Evolutionary conservation across 2,113 vertebrate genomes (phyloP).

Genomic region (Poecile atricapillus): DNA sequence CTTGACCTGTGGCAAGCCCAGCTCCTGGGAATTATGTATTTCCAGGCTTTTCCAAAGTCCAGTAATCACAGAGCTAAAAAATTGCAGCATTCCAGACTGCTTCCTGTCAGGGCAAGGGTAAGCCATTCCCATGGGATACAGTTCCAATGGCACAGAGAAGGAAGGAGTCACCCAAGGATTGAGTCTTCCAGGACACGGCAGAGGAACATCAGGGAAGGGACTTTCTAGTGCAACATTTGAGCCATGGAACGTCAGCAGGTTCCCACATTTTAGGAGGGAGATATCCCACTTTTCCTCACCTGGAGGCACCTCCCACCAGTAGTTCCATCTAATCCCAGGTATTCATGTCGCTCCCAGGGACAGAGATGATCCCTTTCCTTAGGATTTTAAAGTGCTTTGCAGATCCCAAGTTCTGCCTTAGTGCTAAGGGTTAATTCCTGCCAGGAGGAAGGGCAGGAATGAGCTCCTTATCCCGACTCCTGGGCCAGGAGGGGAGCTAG

Average conservation of each 20-base stretch:
- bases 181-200: neutral
- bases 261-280: neutral
- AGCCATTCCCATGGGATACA: neutral
- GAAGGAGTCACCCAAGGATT: neutral
- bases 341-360: neutral
- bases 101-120: neutral
- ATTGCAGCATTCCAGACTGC: neutral
- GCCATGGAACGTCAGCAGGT: neutral
- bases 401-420: constrained; percentile 54
- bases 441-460: neutral
- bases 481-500: neutral
- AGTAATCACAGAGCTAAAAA: neutral
- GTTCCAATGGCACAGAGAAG: constrained; percentile 13
- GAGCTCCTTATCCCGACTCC: neutral
- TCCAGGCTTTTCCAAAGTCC: neutral
- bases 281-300: neutral
- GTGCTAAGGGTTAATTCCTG: constrained; percentile 25
- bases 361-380: neutral
- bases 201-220: neutral
- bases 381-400: constrained; percentile 62
- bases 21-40: neutral
- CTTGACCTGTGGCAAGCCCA: neutral
- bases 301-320: neutral
- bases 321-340: neutral
- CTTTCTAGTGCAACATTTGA: constrained; percentile 48